Conservation (phyloP, 2,888 invertebrate species). For the Spodoptera littoralis region DNA sequence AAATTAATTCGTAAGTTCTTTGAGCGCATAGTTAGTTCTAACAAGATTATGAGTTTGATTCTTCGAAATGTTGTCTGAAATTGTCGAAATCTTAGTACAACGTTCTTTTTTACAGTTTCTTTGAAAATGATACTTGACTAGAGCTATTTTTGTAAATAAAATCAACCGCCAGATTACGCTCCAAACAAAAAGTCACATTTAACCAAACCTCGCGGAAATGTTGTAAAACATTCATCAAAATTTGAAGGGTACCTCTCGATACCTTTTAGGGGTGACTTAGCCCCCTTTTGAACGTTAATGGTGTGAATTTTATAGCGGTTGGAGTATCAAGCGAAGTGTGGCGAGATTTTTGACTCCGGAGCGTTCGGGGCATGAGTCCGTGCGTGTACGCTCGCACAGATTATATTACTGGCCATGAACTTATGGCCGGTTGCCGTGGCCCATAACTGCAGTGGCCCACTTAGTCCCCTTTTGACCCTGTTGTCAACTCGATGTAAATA, state of each 20-base stretch:
- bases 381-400: slow-evolving; percentile 47
- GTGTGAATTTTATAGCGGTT: slow-evolving; percentile 50
- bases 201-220: slow-evolving; percentile 14
- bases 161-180: slow-evolving; percentile 1
- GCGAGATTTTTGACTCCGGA: slow-evolving; percentile 27
- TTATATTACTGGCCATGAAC: slow-evolving; percentile 67
- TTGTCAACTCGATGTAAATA: slow-evolving; percentile 50
- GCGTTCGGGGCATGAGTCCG: slow-evolving; percentile 28
- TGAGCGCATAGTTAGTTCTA: too few species aligned
- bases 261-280: slow-evolving; percentile 42
- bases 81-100: too few species aligned
- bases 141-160: background rate
- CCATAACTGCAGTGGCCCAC: slow-evolving; percentile 68
- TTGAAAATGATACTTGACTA: background rate
- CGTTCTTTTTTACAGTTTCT: background rate
- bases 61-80: too few species aligned
- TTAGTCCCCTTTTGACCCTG: slow-evolving; percentile 64
- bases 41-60: too few species aligned
- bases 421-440: slow-evolving; percentile 57
- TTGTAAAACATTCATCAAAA: slow-evolving; percentile 44
- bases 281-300: slow-evolving; percentile 46
- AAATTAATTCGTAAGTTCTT: slow-evolving; percentile 1
- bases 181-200: slow-evolving; percentile 9
- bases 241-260: slow-evolving; percentile 38
- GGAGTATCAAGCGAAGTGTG: slow-evolving; percentile 48